Conservation (phyloP, 2,888 invertebrate genomes). For the Drosophila gaucha region DNA sequence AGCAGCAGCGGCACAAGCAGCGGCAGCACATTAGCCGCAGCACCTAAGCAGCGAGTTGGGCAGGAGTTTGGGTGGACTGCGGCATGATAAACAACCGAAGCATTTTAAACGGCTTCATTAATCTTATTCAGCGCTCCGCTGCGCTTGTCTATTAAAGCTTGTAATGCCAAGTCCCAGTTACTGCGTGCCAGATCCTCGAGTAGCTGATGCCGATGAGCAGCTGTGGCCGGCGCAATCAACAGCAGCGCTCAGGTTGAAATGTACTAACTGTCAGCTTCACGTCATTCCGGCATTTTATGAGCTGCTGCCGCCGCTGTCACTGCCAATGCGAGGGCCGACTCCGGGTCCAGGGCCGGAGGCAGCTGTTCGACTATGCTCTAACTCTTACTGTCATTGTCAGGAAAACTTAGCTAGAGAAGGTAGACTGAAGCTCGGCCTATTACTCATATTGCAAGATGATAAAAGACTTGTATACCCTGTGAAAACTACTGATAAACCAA, state of each 20-base stretch:
- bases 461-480: background rate
- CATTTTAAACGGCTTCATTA: conserved; percentile 84
- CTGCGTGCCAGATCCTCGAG: conserved; percentile 24
- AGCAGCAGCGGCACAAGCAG: conserved; percentile 4
- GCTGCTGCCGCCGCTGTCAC: conserved; percentile 44
- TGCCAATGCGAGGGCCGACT: conserved; percentile 22
- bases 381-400: conserved; percentile 47
- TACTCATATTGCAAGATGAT: background rate
- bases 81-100: conserved; percentile 83
- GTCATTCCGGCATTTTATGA: conserved; percentile 78
- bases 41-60: conserved; percentile 41
- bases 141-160: conserved; percentile 76
- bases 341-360: conserved; percentile 14
- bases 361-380: conserved; percentile 9
- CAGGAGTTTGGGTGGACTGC: conserved; percentile 22
- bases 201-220: conserved; percentile 49
- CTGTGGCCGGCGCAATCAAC: conserved; percentile 67
- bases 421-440: conserved; percentile 5
- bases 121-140: conserved; percentile 81
- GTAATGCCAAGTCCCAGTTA: conserved; percentile 56
- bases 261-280: conserved; percentile 72
- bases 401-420: conserved; percentile 16
- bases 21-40: conserved; percentile 58
- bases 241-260: conserved; percentile 58
- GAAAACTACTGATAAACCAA: background rate